phyloP scores from a whole-genome alignment of 2,797 vertebrate genomes.

The Tangara arthus region DNA sequence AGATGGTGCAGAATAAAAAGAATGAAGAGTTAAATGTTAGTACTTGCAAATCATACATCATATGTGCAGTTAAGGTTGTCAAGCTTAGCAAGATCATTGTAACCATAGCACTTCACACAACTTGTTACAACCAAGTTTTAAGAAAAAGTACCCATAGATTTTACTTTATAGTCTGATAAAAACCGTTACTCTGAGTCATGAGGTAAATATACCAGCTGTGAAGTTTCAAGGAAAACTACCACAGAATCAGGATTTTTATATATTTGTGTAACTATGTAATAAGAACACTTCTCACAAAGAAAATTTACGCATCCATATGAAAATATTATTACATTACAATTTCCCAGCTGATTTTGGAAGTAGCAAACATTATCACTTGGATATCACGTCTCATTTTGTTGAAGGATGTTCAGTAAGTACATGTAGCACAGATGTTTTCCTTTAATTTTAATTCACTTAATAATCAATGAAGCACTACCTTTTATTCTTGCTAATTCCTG shows the following conservation, averaged over 20 bases:
- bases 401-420: neutral
- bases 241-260: neutral
- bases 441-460: neutral
- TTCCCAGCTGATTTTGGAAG: neutral
- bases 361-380: neutral
- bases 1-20: conserved; percentile 77
- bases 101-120: conserved; percentile 3
- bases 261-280: neutral
- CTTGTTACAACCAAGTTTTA: neutral
- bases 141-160: conserved; percentile 50
- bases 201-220: neutral
- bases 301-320: neutral
- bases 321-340: neutral
- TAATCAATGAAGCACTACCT: neutral
- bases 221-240: neutral
- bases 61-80: conserved; percentile 78
- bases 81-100: conserved; percentile 35
- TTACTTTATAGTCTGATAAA: neutral
- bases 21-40: conserved; percentile 82
- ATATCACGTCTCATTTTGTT: neutral
- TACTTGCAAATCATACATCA: conserved; percentile 71
- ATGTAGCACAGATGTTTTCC: neutral
- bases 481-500: neutral
- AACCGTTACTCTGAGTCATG: neutral
- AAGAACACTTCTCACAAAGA: neutral